Conservation (phyloP, 2,888 invertebrate genomes). For the Dasypogon diadema region DNA sequence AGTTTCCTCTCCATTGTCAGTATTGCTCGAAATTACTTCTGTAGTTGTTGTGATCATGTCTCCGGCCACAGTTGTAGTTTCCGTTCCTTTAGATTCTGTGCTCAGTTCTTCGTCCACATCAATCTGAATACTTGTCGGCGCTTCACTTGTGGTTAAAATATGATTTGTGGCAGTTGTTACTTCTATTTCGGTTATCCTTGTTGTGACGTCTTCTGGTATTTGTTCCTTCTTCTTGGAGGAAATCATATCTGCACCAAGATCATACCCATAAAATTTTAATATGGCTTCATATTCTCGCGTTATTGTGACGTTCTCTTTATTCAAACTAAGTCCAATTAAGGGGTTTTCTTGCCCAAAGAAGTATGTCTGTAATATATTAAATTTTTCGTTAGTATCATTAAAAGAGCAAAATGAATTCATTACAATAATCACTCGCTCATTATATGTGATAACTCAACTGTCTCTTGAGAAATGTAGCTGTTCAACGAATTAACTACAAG, state of each 20-base stretch:
- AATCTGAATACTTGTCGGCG: conserved; percentile 60
- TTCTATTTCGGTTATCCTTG: conserved; percentile 51
- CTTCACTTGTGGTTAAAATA: conserved; percentile 64
- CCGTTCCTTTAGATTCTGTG: conserved; percentile 31
- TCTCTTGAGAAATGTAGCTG: no score
- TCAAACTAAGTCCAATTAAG: conserved; percentile 82
- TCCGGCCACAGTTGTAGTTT: conserved; percentile 38
- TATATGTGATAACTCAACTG: no score
- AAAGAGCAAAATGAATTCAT: no score
- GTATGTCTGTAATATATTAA: conserved; percentile 75
- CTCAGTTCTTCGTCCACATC: conserved; percentile 22
- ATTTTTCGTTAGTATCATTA: no score
- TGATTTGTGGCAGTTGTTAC: conserved; percentile 48
- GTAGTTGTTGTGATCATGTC: conserved; percentile 36
- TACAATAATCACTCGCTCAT: no score
- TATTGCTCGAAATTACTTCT: conserved; percentile 3
- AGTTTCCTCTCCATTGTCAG: no score
- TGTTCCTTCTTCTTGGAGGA: conserved; percentile 58
- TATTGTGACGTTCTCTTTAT: conserved; percentile 82
- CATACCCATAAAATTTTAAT: conserved; percentile 84
- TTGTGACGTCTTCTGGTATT: background rate
- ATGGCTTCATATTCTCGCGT: conserved; percentile 80
- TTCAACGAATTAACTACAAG: no score
- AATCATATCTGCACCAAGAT: conserved; percentile 71
- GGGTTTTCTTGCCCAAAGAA: conserved; percentile 87